Evolutionary conservation across 2,113 vertebrate species (phyloP), one percentile per base, ranked within the genome.

Genomic region (Serinus canaria): DNA sequence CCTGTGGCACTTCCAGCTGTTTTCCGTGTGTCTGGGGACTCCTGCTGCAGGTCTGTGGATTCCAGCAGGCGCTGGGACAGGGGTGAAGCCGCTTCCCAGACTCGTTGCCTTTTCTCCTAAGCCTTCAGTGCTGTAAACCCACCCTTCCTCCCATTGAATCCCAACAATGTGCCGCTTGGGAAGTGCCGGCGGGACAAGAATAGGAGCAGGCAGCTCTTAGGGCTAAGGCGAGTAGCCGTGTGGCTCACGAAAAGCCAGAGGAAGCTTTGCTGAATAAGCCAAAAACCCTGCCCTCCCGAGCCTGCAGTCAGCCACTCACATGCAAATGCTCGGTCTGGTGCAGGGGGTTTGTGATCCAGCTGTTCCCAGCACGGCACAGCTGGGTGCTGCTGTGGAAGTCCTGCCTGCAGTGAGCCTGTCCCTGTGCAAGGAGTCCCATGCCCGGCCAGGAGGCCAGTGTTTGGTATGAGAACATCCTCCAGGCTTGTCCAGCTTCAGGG

Each of bases 91-190:
- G 2, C 93, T 79, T 92, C 73, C 89, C 66, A 56, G 41, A 13
- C 33, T 2, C 0, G 9, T 16, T 0, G 25, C 52, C 49, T 76
- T 86, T 96, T 96, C 90, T 96, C 75, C 79, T 55, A 50, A 90
- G 58, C 30, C 53, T 62, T 78, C 3, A 3, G 49, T 69, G 70
- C 75, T 1, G 15, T 81, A 90, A 75, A 88, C 74, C 94, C 96
- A 92, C 96, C 96, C 96, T 97, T 97, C 96, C 96, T 96, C 95
- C 94, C 93, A 96, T 91, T 97, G 92, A 96, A 96, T 95, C 95
- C 88, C 94, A 95, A 96, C 96, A 94, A 95, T 96, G 87, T 94
- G 52, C 92, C 47, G 87, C 83, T 95, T 92, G 87, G 93, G 93
- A 95, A 95, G 67, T 31, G 4, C 43, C 3, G 43, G 27, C 72